Evolutionary conservation across 2,797 vertebrate species (phyloP).

Genomic region (Cygnus olor): DNA sequence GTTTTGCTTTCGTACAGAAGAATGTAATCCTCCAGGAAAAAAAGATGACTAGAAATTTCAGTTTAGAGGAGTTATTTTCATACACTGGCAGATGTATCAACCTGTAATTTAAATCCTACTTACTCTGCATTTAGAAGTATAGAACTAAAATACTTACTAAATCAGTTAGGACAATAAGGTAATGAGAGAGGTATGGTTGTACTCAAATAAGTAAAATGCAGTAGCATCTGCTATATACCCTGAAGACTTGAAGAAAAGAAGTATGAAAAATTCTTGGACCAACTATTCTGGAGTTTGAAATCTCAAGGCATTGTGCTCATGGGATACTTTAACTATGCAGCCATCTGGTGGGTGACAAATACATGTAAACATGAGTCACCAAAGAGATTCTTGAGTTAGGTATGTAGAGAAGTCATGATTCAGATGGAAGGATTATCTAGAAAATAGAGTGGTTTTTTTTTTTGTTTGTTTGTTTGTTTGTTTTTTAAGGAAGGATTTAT

Average conservation of each 20-base stretch:
- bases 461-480: not conserved
- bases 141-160: slow-evolving; percentile 48
- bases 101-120: slow-evolving; percentile 12
- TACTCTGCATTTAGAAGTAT: not conserved
- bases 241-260: not conserved
- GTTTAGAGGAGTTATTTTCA: not conserved
- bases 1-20: not conserved
- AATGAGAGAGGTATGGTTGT: slow-evolving; percentile 1
- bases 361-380: slow-evolving; percentile 45
- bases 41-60: not conserved
- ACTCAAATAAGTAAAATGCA: slow-evolving; percentile 39
- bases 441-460: not conserved
- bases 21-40: not conserved
- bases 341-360: slow-evolving; percentile 57
- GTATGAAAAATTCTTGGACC: slow-evolving; percentile 45
- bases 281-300: slow-evolving; percentile 24
- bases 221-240: slow-evolving; percentile 43
- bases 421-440: not conserved
- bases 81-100: not conserved
- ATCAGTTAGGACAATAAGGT: not conserved
- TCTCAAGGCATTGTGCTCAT: slow-evolving; percentile 5
- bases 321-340: slow-evolving; percentile 27
- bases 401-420: not conserved
- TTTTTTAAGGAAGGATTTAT: not conserved
- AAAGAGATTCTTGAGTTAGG: not conserved